Percentiles rank a stretch among this genome's conserved stretches.
phyloP scores from a whole-genome alignment of 2,113 vertebrate genomes.

The Ranitomeya imitator region DNA sequence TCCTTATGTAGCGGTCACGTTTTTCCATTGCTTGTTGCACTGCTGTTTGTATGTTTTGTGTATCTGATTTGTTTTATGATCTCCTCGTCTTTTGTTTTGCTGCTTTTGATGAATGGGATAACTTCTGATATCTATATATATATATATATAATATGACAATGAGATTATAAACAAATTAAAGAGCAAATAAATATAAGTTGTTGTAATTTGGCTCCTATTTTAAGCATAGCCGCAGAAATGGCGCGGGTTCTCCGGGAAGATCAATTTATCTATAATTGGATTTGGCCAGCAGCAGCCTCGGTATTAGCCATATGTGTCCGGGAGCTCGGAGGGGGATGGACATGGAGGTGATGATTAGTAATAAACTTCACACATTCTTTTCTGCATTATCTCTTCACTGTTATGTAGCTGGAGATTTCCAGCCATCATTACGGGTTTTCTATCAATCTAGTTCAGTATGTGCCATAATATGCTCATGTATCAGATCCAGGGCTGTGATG shows the following conservation, averaged over 20 bases:
- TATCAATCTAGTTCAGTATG: too few species aligned
- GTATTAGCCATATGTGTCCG: constrained; percentile 10
- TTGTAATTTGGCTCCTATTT: constrained; percentile 50
- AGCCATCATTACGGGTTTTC: not conserved
- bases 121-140: not conserved
- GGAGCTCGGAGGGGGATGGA: not conserved
- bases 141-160: not conserved
- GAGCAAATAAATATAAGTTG: constrained; percentile 33
- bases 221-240: constrained; percentile 39
- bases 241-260: constrained; percentile 31
- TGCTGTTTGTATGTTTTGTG: too few species aligned
- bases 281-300: constrained; percentile 30
- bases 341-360: constrained; percentile 7
- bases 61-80: not conserved
- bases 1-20: too few species aligned
- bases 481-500: too few species aligned
- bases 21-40: too few species aligned
- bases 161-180: constrained; percentile 52
- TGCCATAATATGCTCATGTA: too few species aligned
- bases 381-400: not conserved
- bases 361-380: constrained; percentile 9
- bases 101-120: not conserved
- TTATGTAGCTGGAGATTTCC: not conserved
- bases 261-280: constrained; percentile 57
- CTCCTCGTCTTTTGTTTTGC: not conserved